Base-by-base conservation (phyloP, 2,797 vertebrate genomes). In the Microctenopoma lineatum region DNA sequence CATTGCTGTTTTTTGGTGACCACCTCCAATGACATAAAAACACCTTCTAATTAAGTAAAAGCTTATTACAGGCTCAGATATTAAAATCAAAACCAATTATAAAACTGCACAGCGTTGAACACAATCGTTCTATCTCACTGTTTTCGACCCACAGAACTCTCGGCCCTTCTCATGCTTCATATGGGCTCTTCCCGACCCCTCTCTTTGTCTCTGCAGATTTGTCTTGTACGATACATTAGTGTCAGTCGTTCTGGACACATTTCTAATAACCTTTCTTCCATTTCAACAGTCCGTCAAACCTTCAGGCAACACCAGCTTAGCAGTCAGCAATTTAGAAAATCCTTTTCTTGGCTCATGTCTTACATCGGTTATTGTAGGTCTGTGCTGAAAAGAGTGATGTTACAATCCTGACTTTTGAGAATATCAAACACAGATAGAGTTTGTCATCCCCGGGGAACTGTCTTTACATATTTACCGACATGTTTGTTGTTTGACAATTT, bases 221-320 rank as follows among this genome's bases (percentile, higher is more conserved):
- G 58, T 70, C 81, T 55, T 64, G 75, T 79, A 72, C 66, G 41
- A 71, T 66, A 46, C 7, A 50, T 61, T 56, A 63, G 64, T 59
- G 68, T 60, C 64, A 44, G 62, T 70, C 50, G 42, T 41, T 60
- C 50, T 21, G 59, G 60, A 70, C 68, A 66, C 45, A 67, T 74
- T 76, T 80, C 45, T 75, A 73, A 80, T 66, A 82, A 78, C 76
- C 72, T 72, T 45, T 66, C 61, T 52, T 61, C 47, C 60, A 47
- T 69, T 83, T 74, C 63, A 75, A 63, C 76, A 71, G 66, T 75
- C 79, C 69, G 57, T 86, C 80, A 81, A 74, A 80, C 52, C 60
- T 68, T 56, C 54, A 29, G 63, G 63, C 63, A 69, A 53, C 52
- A 44, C 48, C 62, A 50, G 57, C 41, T 66, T 26, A 65, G 42